Percentiles rank a stretch among this genome's conserved stretches.
Conservation (phyloP, 2,113 vertebrate genomes). For the Pantherophis guttatus region DNA sequence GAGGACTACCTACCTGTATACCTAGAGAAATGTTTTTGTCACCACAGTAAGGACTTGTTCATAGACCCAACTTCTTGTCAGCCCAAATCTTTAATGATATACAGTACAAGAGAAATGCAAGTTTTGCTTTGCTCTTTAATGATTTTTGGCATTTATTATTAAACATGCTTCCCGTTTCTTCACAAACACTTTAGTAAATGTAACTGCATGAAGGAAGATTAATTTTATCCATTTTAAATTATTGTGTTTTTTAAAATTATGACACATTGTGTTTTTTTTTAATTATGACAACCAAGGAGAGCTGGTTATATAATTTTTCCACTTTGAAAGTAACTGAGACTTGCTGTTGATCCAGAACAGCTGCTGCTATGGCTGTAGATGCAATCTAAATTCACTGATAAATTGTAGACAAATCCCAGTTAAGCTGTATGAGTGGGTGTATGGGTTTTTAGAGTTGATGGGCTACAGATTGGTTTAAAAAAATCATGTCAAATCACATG, state of each 20-base stretch:
- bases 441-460: slow-evolving; percentile 62
- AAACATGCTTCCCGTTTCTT: slow-evolving; percentile 15
- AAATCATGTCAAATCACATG: slow-evolving; percentile 61
- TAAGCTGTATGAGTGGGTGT: slow-evolving; percentile 66
- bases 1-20: neutral
- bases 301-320: slow-evolving; percentile 61
- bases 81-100: slow-evolving; percentile 4
- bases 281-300: slow-evolving; percentile 36
- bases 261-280: slow-evolving; percentile 43
- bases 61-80: neutral
- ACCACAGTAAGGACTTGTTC: neutral
- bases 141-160: slow-evolving; percentile 29
- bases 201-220: slow-evolving; percentile 40
- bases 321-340: slow-evolving; percentile 50
- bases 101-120: slow-evolving; percentile 17
- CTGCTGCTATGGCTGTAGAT: slow-evolving; percentile 57
- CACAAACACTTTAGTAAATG: slow-evolving; percentile 28
- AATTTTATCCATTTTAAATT: slow-evolving; percentile 37
- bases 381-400: slow-evolving; percentile 67
- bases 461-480: slow-evolving; percentile 57
- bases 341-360: slow-evolving; percentile 59
- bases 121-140: neutral
- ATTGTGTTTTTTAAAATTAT: slow-evolving; percentile 37
- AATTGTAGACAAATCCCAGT: slow-evolving; percentile 76
- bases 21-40: neutral